Conservation (phyloP, 2,888 invertebrate species). For the Melanostoma mellinum region DNA sequence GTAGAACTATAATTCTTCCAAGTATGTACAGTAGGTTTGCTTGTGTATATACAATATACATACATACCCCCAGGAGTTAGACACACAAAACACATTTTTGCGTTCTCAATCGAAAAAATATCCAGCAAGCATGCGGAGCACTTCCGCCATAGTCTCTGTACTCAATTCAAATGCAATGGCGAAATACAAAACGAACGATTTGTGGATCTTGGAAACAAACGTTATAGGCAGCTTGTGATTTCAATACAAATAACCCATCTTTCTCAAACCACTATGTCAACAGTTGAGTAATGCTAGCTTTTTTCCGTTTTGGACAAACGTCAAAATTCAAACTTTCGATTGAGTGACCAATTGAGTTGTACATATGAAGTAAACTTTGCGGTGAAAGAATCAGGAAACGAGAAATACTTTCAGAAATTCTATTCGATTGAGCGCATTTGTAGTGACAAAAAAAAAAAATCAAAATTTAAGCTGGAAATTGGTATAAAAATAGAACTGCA, state of each 20-base stretch:
- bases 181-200: slow-evolving; percentile 44
- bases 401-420: too few species aligned
- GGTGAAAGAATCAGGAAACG: neutral
- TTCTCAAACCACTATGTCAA: neutral
- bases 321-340: slow-evolving; percentile 33
- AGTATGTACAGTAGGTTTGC: slow-evolving; percentile 5
- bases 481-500: too few species aligned
- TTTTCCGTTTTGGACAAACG: slow-evolving; percentile 39
- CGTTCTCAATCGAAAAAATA: slow-evolving; percentile 20
- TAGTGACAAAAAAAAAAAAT: too few species aligned
- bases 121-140: slow-evolving; percentile 35
- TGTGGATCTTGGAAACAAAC: slow-evolving; percentile 34
- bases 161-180: slow-evolving; percentile 52
- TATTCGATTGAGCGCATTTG: too few species aligned
- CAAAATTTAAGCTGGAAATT: too few species aligned
- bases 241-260: neutral
- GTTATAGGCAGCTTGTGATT: slow-evolving; percentile 11
- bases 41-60: neutral
- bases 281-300: slow-evolving; percentile 16
- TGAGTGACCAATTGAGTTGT: slow-evolving; percentile 37
- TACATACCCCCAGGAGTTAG: neutral
- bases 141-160: slow-evolving; percentile 7
- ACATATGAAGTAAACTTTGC: slow-evolving; percentile 34
- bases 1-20: slow-evolving; percentile 63
- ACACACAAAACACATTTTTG: neutral